A percentile compares a stretch with the other conserved stretches of the same genome.
phyloP scores from a whole-genome alignment of 2,888 invertebrate genomes.

The Zaprionus lineosus region DNA sequence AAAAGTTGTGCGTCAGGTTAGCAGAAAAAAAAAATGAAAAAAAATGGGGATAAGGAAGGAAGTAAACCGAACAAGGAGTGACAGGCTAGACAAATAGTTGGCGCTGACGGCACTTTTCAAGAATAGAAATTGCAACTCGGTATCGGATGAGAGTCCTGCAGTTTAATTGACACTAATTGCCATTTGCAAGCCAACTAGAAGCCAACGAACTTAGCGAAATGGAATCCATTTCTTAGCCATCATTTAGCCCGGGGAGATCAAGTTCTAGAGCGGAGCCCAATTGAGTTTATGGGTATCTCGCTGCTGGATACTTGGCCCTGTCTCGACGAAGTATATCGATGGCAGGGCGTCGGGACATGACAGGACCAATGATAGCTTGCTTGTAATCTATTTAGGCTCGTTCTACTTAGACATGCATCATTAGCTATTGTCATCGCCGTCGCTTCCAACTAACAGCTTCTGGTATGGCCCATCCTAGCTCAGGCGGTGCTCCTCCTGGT shows the following conservation, averaged over 20 bases:
- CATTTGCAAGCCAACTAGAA: constrained; percentile 36
- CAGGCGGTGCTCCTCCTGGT: neutral
- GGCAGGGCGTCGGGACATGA: neutral
- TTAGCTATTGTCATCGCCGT: constrained; percentile 27
- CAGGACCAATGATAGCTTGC: constrained; percentile 20
- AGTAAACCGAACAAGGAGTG: too few species aligned
- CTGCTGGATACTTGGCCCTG: neutral
- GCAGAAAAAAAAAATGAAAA: neutral
- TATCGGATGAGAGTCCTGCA: constrained; percentile 7
- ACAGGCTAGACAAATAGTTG: too few species aligned
- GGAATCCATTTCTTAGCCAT: constrained; percentile 44
- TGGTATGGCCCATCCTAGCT: too few species aligned
- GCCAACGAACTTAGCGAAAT: constrained; percentile 15
- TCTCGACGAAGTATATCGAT: too few species aligned
- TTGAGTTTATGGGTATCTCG: constrained; percentile 42
- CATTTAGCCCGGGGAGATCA: constrained; percentile 22
- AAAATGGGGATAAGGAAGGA: too few species aligned
- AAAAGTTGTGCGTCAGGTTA: neutral
- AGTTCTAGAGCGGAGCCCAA: constrained; percentile 29
- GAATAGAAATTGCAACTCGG: constrained; percentile 15
- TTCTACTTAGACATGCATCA: constrained; percentile 48
- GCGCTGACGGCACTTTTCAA: neutral
- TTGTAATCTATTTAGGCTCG: constrained; percentile 64
- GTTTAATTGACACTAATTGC: constrained; percentile 66
- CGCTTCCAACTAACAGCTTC: neutral